Conservation (phyloP, 2,888 invertebrate genomes). For the Campopleginae sp. region DNA sequence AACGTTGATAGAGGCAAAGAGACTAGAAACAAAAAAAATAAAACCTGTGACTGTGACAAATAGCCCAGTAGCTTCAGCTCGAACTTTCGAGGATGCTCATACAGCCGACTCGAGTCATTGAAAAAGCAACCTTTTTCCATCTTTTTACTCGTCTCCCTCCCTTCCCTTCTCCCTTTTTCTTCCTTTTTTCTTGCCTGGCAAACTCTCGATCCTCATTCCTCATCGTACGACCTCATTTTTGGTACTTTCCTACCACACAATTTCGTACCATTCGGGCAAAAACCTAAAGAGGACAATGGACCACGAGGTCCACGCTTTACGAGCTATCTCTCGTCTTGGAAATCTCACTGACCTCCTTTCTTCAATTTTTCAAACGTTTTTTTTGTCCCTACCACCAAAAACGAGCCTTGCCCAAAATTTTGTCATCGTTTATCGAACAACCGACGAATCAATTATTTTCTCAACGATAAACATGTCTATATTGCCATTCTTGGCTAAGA, state of each 20-base stretch:
- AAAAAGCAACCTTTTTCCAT: slow-evolving; percentile 37
- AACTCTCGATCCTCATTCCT: slow-evolving; percentile 52
- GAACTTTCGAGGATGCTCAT: slow-evolving; percentile 27
- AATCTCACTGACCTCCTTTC: background rate
- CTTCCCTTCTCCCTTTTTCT: background rate
- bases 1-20: slow-evolving; percentile 8
- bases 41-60: slow-evolving; percentile 58
- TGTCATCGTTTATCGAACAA: background rate
- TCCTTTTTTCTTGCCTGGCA: slow-evolving; percentile 38
- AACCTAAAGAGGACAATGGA: slow-evolving; percentile 51
- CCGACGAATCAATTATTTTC: slow-evolving; percentile 42
- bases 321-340: background rate
- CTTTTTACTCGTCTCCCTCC: background rate
- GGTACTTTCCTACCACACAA: slow-evolving; percentile 16
- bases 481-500: slow-evolving; percentile 7
- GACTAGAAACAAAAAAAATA: background rate
- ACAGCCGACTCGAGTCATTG: slow-evolving; percentile 34
- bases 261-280: slow-evolving; percentile 30
- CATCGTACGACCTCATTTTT: slow-evolving; percentile 53
- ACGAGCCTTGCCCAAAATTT: background rate
- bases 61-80: slow-evolving; percentile 32
- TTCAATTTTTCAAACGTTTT: background rate
- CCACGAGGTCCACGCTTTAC: background rate
- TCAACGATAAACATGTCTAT: background rate
- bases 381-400: background rate